These are phyloP conservation scores for Gambusia yucatana DNA, from an alignment of 2,797 vertebrate genomes.

Conservation along the genomic window DNA sequence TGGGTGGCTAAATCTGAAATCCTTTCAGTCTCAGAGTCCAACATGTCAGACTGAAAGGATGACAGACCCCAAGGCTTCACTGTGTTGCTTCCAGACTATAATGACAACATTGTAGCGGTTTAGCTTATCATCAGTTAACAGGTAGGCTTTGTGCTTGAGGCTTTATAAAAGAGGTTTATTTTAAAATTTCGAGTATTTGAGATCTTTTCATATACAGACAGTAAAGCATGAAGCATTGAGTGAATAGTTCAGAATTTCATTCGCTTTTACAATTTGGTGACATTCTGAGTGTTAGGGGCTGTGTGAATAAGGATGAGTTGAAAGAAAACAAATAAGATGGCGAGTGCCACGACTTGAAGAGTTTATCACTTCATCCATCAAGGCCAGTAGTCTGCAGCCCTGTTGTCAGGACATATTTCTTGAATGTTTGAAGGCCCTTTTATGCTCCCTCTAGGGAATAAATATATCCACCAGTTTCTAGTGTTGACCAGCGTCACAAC, in stretches of 20 bases:
- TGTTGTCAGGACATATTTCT: neutral
- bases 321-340: neutral
- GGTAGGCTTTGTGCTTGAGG: neutral
- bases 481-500: neutral
- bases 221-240: neutral
- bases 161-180: neutral
- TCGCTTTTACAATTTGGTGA: neutral
- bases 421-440: neutral
- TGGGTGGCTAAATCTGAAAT: conserved; percentile 2
- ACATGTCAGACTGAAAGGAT: conserved; percentile 14
- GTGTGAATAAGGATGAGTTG: neutral
- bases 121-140: neutral
- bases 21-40: conserved; percentile 11
- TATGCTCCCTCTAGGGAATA: neutral
- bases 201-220: neutral
- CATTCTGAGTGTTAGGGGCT: neutral
- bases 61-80: conserved; percentile 7
- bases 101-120: neutral
- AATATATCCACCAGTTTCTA: neutral
- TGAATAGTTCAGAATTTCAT: neutral
- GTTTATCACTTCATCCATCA: neutral
- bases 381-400: neutral
- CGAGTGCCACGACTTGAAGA: neutral
- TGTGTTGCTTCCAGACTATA: neutral
- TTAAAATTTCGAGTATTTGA: neutral